Conservation (phyloP, 1,140 invertebrate species). For the Heliconius hewitsoni region DNA sequence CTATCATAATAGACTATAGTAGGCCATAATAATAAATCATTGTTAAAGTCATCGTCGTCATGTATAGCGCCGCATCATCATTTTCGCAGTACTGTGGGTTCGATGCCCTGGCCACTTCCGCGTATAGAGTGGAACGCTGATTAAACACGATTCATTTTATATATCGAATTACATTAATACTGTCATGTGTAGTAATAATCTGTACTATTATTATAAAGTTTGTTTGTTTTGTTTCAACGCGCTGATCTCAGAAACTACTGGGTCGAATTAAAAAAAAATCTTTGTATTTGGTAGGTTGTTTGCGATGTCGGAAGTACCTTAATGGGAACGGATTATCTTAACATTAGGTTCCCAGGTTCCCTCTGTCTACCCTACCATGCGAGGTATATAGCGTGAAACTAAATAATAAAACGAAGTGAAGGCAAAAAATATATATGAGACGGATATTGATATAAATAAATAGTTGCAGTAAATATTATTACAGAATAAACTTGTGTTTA, state of each 20-base stretch:
- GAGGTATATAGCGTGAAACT: too few species aligned
- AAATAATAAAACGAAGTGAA: too few species aligned
- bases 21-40: neutral
- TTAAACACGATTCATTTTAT: conserved; percentile 37
- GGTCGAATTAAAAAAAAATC: too few species aligned
- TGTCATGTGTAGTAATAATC: neutral
- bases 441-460: conserved; percentile 4
- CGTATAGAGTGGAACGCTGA: conserved; percentile 39
- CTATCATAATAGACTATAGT: neutral
- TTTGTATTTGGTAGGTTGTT: too few species aligned
- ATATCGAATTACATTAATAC: conserved; percentile 11
- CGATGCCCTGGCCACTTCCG: conserved; percentile 47
- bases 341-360: too few species aligned
- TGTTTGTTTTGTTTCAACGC: too few species aligned
- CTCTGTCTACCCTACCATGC: too few species aligned
- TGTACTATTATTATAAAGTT: too few species aligned
- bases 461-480: neutral
- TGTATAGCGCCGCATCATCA: conserved; percentile 32
- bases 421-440: too few species aligned
- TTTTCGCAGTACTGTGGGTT: conserved; percentile 43
- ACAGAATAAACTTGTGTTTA: neutral
- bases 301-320: too few species aligned
- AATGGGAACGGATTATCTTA: too few species aligned
- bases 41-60: conserved; percentile 27
- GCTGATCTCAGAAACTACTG: too few species aligned